Evolutionary conservation across 2,888 invertebrate species (phyloP).

Genomic region (Argynnis bischoffii): DNA sequence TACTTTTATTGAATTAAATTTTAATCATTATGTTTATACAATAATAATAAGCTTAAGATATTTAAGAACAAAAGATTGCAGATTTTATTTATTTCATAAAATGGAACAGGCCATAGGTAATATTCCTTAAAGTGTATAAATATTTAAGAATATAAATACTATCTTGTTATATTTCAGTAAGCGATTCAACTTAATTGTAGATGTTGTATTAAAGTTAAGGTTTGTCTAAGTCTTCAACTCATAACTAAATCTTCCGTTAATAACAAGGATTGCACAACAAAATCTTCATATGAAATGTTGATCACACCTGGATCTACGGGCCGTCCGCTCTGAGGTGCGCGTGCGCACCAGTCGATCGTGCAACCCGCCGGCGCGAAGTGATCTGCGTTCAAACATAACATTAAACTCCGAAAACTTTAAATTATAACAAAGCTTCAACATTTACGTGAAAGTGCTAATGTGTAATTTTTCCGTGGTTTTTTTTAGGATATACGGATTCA

Average conservation of each 20-base stretch:
- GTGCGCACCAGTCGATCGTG: slow-evolving; percentile 75
- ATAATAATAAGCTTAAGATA: background rate
- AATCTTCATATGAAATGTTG: slow-evolving; percentile 53
- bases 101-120: no score
- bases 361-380: slow-evolving; percentile 60
- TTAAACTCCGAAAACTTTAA: slow-evolving; percentile 21
- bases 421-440: slow-evolving; percentile 16
- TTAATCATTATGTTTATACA: background rate
- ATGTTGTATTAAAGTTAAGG: background rate
- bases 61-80: no score
- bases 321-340: slow-evolving; percentile 65
- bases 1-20: slow-evolving; percentile 4
- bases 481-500: slow-evolving; percentile 41
- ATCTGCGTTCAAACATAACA: slow-evolving; percentile 45
- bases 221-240: background rate
- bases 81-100: no score
- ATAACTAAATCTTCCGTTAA: background rate
- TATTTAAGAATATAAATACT: no score
- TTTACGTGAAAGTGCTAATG: slow-evolving; percentile 30
- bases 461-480: slow-evolving; percentile 30
- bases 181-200: no score
- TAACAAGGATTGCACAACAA: background rate
- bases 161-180: no score
- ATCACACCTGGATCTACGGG: slow-evolving; percentile 52
- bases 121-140: no score